Percentiles rank a stretch among this genome's conserved stretches.
phyloP scores from a whole-genome alignment of 2,797 vertebrate genomes.

The Enteromius argenteus region DNA sequence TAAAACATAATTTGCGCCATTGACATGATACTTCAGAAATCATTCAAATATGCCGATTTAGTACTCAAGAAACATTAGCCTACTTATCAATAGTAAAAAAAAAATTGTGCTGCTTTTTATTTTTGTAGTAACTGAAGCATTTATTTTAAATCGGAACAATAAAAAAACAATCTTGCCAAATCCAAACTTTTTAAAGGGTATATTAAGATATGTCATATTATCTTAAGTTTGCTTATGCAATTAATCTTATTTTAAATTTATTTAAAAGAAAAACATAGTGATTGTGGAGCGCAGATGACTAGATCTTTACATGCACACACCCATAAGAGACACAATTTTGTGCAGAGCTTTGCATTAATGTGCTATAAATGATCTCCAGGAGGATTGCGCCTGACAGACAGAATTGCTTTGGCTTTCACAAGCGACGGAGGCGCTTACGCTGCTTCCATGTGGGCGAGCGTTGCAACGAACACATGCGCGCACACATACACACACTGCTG shows the following conservation, averaged over 20 bases:
- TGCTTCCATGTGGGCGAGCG: constrained; percentile 40
- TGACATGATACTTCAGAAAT: not conserved
- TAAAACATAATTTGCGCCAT: not conserved
- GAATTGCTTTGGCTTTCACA: constrained; percentile 73
- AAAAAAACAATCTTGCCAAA: not conserved
- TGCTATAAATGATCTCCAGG: constrained; percentile 63
- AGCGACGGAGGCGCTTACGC: constrained; percentile 56
- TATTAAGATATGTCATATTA: not conserved
- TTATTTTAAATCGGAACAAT: not conserved
- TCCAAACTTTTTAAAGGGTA: not conserved
- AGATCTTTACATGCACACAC: constrained; percentile 7
- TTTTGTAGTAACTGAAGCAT: not conserved
- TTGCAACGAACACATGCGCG: constrained; percentile 50
- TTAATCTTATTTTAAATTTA: not conserved
- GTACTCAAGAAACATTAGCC: not conserved
- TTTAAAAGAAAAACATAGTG: not conserved
- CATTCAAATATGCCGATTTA: not conserved
- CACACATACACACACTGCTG: constrained; percentile 48
- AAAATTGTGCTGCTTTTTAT: not conserved
- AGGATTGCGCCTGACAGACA: constrained; percentile 68
- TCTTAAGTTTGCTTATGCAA: not conserved
- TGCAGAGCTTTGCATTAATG: constrained; percentile 64
- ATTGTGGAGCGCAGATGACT: not conserved
- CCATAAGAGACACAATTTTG: constrained; percentile 33
- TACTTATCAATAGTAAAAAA: not conserved